Base-by-base conservation (phyloP, 2,113 vertebrate species). In the Lophius piscatorius region DNA sequence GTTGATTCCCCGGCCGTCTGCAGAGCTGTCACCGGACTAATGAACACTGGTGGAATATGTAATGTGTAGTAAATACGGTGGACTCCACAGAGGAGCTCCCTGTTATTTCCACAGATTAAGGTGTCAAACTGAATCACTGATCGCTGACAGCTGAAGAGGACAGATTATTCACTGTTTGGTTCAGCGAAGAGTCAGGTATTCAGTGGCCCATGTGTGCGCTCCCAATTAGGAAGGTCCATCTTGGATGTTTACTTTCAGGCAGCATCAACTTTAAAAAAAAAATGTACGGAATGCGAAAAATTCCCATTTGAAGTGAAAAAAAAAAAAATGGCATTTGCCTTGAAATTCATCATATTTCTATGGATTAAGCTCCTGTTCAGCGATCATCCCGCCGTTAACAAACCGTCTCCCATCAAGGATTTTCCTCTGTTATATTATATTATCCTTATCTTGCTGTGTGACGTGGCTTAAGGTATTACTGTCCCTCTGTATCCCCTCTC, bases 11-110 rank as follows among this genome's bases (percentile, higher is more conserved):
- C 82, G 69, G 68, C 68, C 63, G 78, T 76, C 78, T 76, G 70
- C 73, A 80, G 63, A 84, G 78, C 83, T 85, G 84, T 84, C 85
- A 83, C 63, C 3, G 33, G 76, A 76, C 85, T 82, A 84, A 84
- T 83, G 76, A 67, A 76, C 80, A 66, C 73, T n/a, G 63, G 71
- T 78, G 74, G 78, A 81, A 85, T 82, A 84, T 78, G 83, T 85
- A 84, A 89, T 89, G 80, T 84, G 52, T 81, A 78, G 86, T 88
- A 87, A 88, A 88, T 84, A 84, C 86, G 81, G 79, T 70, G 71
- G 70, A 61, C 76, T 82, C 73, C 70, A 69, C 34, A 4, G 54
- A 70, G 63, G 70, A 83, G 70, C 61, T 78, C 80, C 73, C 65
- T 69, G 82, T 80, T 80, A 82, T 85, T 85, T 87, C 74, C 59